Evolutionary conservation across 1,140 invertebrate species (phyloP), one percentile per base, ranked within the genome.

Genomic region (Musca vetustissima): DNA sequence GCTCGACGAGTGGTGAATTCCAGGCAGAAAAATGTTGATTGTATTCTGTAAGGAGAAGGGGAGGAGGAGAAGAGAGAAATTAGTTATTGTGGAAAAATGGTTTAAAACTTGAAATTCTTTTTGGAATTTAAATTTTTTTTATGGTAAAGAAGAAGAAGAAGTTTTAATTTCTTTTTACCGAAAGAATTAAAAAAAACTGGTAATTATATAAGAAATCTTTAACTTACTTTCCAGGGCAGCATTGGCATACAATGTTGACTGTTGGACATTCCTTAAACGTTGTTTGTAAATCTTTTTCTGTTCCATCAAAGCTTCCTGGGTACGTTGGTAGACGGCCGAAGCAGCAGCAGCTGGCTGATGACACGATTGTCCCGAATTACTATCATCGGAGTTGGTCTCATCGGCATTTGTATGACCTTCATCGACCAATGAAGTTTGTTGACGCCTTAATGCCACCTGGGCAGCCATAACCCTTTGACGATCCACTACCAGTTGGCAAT

Each of bases 401-500:
- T 61, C 36, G 28, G 70, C 24, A 57, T 75, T 43, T 2, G 6
- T 43, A 28, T 28, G 28, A 28, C 28, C 28, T 64, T 80, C 75
- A 36, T 78, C 25, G 0, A 76, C 76, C 53, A 81, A 87, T 19
- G 88, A 86, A 17, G 88, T 86, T 67, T 90, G 89, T 72, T 89
- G 88, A 49, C 89, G 84, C 6, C 89, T 83, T 1, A 90, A 75
- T 0, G 89, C 89, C 49, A 93, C 91, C 83, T 94, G 92, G 13
- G 93, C 93, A 11, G 94, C 94, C 93, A 96, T 96, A 1, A 96
- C 93, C 13, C 93, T 83, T 75, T 95, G 93, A 59, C 94, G 83
- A 78, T 96, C 93, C 1, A 93, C 90, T 9, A 96, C 93, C n/a
- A 96, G 83, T 66, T 92, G 86, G 77, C 94, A 96, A 72, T 93